phyloP scores from a whole-genome alignment of 2,113 vertebrate species.

The Dasyprocta punctata region DNA sequence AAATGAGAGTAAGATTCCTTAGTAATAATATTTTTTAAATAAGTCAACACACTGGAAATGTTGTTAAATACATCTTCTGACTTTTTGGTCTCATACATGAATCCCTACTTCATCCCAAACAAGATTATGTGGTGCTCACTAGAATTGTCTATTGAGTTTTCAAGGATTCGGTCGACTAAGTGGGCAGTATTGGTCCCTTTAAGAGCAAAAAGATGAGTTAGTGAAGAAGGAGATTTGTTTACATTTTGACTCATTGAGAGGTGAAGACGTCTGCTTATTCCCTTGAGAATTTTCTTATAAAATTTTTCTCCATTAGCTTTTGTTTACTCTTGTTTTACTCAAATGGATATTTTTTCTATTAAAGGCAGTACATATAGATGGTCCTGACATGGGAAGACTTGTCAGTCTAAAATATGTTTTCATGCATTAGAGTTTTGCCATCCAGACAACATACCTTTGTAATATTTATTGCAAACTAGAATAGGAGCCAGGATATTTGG shows the following conservation, averaged over 20 bases:
- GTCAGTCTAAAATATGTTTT: background rate
- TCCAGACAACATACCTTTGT: background rate
- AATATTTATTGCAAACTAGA: background rate
- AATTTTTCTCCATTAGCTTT: background rate
- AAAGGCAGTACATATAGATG: background rate
- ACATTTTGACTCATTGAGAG: background rate
- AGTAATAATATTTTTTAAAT: background rate
- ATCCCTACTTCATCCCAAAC: background rate
- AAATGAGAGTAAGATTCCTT: background rate
- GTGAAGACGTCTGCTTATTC: background rate
- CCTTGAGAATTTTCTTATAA: slow-evolving; percentile 43
- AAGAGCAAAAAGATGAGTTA: background rate
- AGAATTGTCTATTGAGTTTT: background rate
- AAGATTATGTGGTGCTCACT: background rate
- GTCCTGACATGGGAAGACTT: background rate
- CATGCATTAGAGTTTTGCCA: background rate
- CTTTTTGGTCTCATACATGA: background rate
- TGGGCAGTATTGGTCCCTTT: background rate
- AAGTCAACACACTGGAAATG: background rate
- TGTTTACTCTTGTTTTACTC: slow-evolving; percentile 30
- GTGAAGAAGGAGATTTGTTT: background rate
- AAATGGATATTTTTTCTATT: background rate
- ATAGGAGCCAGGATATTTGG: background rate
- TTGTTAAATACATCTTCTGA: background rate
- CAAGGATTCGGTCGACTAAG: background rate